These are phyloP conservation scores for Odontothrips loti DNA, from an alignment of 2,888 invertebrate genomes.

Conservation along the genomic window DNA sequence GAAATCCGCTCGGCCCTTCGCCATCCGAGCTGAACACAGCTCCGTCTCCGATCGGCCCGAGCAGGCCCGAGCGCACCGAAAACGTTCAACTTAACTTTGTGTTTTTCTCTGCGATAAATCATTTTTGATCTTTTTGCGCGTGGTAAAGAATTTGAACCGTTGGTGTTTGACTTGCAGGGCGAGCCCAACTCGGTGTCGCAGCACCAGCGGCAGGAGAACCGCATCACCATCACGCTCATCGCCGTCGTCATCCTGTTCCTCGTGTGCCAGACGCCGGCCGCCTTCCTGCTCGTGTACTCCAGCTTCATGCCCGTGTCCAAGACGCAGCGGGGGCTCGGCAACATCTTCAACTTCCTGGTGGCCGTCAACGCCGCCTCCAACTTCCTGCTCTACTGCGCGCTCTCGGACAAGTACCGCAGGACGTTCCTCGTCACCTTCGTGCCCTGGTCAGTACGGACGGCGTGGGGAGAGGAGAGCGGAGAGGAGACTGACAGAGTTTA, in stretches of 20 bases:
- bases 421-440: slow-evolving; percentile 46
- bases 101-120: too few species aligned
- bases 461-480: not conserved
- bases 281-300: slow-evolving; percentile 51
- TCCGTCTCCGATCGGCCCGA: too few species aligned
- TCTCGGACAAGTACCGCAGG: slow-evolving; percentile 68
- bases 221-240: slow-evolving; percentile 71
- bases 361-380: slow-evolving; percentile 70
- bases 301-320: slow-evolving; percentile 40
- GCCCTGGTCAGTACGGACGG: slow-evolving; percentile 36
- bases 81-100: too few species aligned
- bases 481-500: too few species aligned
- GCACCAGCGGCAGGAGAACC: slow-evolving; percentile 59
- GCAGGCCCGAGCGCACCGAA: too few species aligned
- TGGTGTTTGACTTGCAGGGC: not conserved
- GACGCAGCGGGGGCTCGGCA: slow-evolving; percentile 56
- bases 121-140: too few species aligned
- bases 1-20: too few species aligned
- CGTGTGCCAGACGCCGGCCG: slow-evolving; percentile 68
- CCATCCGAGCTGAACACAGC: too few species aligned
- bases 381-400: slow-evolving; percentile 71
- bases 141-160: not conserved
- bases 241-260: slow-evolving; percentile 71
- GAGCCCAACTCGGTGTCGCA: slow-evolving; percentile 5
- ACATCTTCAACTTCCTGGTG: slow-evolving; percentile 66